Evolutionary conservation across 2,113 vertebrate genomes (phyloP).

Genomic region (Bungarus multicinctus): DNA sequence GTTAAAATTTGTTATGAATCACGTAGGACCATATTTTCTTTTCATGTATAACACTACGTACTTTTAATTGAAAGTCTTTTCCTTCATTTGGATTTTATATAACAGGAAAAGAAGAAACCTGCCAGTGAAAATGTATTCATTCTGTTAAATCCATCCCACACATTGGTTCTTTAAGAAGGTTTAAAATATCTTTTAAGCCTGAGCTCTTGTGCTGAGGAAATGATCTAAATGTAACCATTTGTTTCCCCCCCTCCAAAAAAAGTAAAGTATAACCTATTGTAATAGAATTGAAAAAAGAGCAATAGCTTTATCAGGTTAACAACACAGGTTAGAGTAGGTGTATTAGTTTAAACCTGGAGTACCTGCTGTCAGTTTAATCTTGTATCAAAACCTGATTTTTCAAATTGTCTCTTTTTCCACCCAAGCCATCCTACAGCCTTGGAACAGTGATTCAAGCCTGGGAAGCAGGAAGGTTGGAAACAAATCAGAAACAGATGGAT

Average conservation of each 20-base stretch:
- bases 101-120: neutral
- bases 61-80: neutral
- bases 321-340: neutral
- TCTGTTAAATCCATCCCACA: neutral
- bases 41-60: neutral
- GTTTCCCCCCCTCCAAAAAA: neutral
- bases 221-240: neutral
- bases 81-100: neutral
- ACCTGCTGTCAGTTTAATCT: neutral
- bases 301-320: neutral
- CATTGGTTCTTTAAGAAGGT: neutral
- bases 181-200: slow-evolving; percentile 13
- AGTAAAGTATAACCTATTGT: neutral
- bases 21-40: neutral
- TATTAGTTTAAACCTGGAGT: neutral
- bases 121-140: neutral
- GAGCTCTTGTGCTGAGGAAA: neutral
- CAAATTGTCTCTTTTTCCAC: neutral
- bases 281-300: neutral
- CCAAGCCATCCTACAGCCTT: slow-evolving; percentile 80
- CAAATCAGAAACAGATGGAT: slow-evolving; percentile 57
- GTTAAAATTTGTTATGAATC: neutral
- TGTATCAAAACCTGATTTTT: neutral
- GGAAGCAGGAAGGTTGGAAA: slow-evolving; percentile 70
- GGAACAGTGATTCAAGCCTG: slow-evolving; percentile 82